Base-by-base conservation (phyloP, 2,888 invertebrate genomes). In the Drosophila barbarae region DNA sequence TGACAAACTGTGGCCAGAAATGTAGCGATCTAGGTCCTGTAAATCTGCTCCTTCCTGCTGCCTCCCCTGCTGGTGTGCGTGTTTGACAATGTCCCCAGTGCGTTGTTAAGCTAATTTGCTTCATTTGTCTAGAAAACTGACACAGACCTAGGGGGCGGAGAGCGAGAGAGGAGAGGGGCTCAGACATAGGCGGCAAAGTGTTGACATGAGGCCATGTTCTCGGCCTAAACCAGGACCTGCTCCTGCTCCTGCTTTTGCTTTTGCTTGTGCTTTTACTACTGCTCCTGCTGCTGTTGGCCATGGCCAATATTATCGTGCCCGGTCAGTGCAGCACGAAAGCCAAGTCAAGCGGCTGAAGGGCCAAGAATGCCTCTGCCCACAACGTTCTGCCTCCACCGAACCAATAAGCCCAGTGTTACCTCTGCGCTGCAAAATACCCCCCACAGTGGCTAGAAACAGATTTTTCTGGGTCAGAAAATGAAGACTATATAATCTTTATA, bases 21-120 rank as follows among this genome's bases (percentile, higher is more conserved):
- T 52, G 52, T 35, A 46, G 61, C 63, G 52, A 61, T 63, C 61
- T 36, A 18, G 41, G 61, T 28, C 59, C 51, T 34, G 50, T 42
- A 61, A 50, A 32, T 58, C 41, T 30, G 30, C 36, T 28, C 30
- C 28, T 41, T 35, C 41, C 50, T 47, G 13, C 23, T 2, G 1
- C 15, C 8, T 15, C 1, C 21, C 10, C 7, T 57, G 46, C 59
- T 61, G 57, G 35, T 60, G 52, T 71, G 60, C 39, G 49, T 55
- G 67, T 55, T 60, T 57, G 67, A 70, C 77, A 78, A 69, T 74
- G 73, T 78, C 76, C 77, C 76, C 71, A 68, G 75, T 79, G 79
- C 69, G 74, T 73, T 81, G 75, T 80, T 75, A 77, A 76, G 77
- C 79, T 82, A 82, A 80, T 80, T 80, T 79, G 80, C 80, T 79